Evolutionary conservation across 2,113 vertebrate genomes (phyloP).

Genomic region (Pluvianellus socialis): DNA sequence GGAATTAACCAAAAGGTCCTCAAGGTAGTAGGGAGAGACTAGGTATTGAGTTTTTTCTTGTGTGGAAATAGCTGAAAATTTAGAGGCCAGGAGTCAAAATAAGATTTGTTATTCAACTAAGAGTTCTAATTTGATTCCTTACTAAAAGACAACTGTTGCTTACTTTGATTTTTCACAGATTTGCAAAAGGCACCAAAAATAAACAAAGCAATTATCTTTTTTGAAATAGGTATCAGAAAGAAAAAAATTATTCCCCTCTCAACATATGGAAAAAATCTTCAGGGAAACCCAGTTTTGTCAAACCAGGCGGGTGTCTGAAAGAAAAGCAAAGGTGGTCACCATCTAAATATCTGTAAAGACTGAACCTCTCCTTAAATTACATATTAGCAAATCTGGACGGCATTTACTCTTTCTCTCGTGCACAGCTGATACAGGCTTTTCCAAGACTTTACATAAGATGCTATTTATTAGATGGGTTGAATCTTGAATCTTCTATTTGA

Average conservation of each 20-base stretch:
- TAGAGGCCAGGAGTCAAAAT: not conserved
- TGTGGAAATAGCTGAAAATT: not conserved
- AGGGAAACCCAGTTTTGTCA: not conserved
- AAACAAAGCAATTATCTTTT: not conserved
- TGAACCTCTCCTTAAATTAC: not conserved
- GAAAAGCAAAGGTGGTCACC: not conserved
- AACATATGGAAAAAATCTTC: not conserved
- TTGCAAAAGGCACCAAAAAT: not conserved
- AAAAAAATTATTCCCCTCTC: not conserved
- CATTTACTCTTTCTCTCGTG: not conserved
- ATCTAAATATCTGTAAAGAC: not conserved
- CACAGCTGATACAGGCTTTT: not conserved
- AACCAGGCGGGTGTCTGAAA: not conserved
- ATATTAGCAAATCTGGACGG: not conserved
- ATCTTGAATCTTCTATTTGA: not conserved
- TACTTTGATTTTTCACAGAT: not conserved
- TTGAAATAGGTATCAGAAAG: not conserved
- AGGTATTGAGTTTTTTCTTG: not conserved
- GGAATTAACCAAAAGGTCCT: not conserved
- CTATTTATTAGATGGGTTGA: not conserved
- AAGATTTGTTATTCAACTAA: not conserved
- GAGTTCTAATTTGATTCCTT: not conserved
- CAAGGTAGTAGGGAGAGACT: not conserved
- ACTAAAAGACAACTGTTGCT: not conserved
- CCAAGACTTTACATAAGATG: not conserved